A percentile compares a stretch with the other conserved stretches of the same genome.
Evolutionary conservation across 1,140 invertebrate genomes (phyloP).

Genomic region (Scaptomyza pallida): DNA sequence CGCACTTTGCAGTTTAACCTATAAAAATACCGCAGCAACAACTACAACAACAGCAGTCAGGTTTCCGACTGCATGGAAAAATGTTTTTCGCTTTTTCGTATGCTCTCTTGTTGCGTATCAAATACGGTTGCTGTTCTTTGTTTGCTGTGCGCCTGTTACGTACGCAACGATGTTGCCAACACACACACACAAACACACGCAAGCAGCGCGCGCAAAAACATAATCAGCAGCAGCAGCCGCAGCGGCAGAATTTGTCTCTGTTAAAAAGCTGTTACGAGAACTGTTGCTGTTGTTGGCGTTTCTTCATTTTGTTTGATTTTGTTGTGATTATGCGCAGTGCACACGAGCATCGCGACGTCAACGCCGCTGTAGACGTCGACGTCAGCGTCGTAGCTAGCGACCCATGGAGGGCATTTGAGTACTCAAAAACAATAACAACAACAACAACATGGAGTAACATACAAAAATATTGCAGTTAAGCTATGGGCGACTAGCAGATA

Average conservation of each 20-base stretch:
- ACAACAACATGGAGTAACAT: conserved; percentile 23
- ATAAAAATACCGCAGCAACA: conserved; percentile 74
- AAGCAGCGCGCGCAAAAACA: conserved; percentile 11
- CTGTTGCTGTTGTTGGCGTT: conserved; percentile 33
- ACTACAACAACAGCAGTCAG: conserved; percentile 20
- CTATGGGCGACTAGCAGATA: conserved; percentile 2
- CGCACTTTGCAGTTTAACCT: conserved; percentile 77
- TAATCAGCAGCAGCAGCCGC: conserved; percentile 3
- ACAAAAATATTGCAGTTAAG: conserved; percentile 31
- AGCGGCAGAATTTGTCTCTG: conserved; percentile 9
- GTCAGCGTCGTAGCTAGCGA: conserved; percentile 64
- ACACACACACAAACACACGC: conserved; percentile 62
- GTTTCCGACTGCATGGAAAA: conserved; percentile 42
- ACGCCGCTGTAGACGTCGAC: conserved; percentile 29
- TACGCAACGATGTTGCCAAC: conserved; percentile 77
- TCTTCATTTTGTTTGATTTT: conserved; percentile 74
- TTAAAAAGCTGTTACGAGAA: conserved; percentile 30
- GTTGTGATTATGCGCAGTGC: conserved; percentile 79
- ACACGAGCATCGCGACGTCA: conserved; percentile 23
- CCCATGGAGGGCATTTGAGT: conserved; percentile 76
- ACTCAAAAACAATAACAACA: conserved; percentile 49
- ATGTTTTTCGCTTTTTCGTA: conserved; percentile 43
- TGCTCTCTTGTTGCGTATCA: conserved; percentile 19
- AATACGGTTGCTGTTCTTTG: conserved; percentile 28
- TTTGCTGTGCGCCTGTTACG: conserved; percentile 72